A percentile compares a stretch with the other conserved stretches of the same genome.
Conservation (phyloP, 2,113 vertebrate species). For the Pangasianodon gigas region DNA sequence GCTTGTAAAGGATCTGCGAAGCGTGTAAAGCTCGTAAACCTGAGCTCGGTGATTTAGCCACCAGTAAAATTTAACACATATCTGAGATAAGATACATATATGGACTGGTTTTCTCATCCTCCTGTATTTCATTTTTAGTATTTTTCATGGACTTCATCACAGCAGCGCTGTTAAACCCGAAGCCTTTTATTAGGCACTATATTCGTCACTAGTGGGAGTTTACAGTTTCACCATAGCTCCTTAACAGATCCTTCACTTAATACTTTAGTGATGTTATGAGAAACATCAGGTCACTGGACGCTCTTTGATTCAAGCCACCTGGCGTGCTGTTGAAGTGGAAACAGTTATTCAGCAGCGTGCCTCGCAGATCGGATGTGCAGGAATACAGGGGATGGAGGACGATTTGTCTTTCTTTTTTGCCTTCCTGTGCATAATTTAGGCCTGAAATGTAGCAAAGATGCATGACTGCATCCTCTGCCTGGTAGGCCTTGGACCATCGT, state of each 20-base stretch:
- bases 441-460: conserved; percentile 32
- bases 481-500: conserved; percentile 25
- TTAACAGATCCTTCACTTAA: conserved; percentile 64
- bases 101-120: neutral
- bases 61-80: neutral
- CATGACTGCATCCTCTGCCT: conserved; percentile 28
- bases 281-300: conserved; percentile 58
- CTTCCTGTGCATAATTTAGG: conserved; percentile 41
- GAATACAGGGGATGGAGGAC: neutral
- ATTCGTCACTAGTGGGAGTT: conserved; percentile 57
- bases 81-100: neutral
- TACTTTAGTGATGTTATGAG: conserved; percentile 63
- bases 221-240: conserved; percentile 24
- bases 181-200: conserved; percentile 62
- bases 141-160: conserved; percentile 66
- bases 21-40: neutral
- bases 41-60: neutral
- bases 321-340: conserved; percentile 45
- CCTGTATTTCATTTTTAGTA: neutral
- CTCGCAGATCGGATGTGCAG: conserved; percentile 36
- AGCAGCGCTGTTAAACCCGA: conserved; percentile 63
- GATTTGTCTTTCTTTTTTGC: conserved; percentile 32
- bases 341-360: conserved; percentile 26
- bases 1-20: neutral
- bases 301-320: conserved; percentile 67